phyloP scores from a whole-genome alignment of 2,113 vertebrate species.

The Danio rerio region GRCz12tu NC_133190.1:18506501-18507000 shows the following conservation, averaged over 20 bases:
- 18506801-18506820: no score
- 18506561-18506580: no score
- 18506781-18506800: not conserved
- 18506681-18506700: not conserved
- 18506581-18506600: not conserved
- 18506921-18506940: not conserved
- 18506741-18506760: not conserved
- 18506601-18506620: not conserved
- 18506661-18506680: not conserved
- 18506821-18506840: no score
- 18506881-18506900: not conserved
- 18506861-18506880: not conserved
- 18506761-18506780: not conserved
- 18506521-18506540: no score
- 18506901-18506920: no score
- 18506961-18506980: slow-evolving; percentile 6
- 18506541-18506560: no score
- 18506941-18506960: slow-evolving; percentile 9
- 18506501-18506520: no score
- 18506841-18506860: no score
- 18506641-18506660: not conserved
- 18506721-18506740: not conserved
- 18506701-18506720: not conserved
- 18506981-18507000: not conserved
- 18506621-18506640: not conserved